Percentiles rank a stretch among this genome's conserved stretches.
Evolutionary conservation across 1,140 invertebrate species (phyloP).

Genomic region (Ceratina calcarata): DNA sequence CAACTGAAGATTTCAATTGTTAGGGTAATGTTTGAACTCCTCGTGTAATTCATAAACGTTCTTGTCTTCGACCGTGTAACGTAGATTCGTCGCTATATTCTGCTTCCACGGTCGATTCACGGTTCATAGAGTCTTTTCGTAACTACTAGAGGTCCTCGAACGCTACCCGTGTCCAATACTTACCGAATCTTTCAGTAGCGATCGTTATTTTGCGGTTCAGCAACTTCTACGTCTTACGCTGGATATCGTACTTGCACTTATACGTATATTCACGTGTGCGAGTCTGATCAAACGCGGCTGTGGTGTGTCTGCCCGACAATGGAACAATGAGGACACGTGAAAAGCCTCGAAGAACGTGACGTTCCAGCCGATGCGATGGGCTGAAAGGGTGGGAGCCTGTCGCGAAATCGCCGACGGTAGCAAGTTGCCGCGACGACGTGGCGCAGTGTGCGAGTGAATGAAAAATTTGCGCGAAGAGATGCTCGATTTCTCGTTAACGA

Average conservation of each 20-base stretch:
- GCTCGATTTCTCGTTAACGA: neutral
- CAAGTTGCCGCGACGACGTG: neutral
- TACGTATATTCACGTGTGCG: neutral
- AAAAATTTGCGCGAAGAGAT: neutral
- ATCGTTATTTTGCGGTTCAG: constrained; percentile 30
- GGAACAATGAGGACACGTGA: constrained; percentile 32
- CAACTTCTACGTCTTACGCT: constrained; percentile 19
- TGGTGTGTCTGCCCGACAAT: neutral
- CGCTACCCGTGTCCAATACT: neutral
- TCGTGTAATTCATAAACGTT: neutral
- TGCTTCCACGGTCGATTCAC: constrained; percentile 7
- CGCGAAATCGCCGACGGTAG: constrained; percentile 5
- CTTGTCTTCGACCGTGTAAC: neutral
- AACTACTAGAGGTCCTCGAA: constrained; percentile 14
- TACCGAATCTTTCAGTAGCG: constrained; percentile 10
- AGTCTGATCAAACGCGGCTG: constrained; percentile 1
- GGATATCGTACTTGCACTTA: neutral
- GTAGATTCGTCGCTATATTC: constrained; percentile 6
- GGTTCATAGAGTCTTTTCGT: constrained; percentile 4
- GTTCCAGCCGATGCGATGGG: neutral
- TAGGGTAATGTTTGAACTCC: too few species aligned
- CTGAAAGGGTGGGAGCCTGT: neutral
- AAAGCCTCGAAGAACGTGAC: constrained; percentile 22
- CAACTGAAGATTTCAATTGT: too few species aligned
- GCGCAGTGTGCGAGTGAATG: neutral